Percentiles rank a stretch among this genome's conserved stretches.
phyloP scores from a whole-genome alignment of 2,797 vertebrate species.

The Cercopithecus hamlyni region DNA sequence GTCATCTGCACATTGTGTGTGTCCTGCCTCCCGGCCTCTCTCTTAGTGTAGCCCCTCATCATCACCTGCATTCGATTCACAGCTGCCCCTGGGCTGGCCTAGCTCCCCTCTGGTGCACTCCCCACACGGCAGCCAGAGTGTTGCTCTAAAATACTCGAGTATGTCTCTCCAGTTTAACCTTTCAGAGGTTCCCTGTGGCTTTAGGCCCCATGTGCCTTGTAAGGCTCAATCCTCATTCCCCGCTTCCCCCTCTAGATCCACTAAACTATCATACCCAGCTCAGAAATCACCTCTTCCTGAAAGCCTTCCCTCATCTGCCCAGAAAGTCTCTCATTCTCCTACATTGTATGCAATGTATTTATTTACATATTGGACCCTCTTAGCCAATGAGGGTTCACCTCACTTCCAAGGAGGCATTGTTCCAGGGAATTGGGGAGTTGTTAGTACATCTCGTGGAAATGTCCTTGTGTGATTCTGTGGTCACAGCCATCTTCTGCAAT shows the following conservation, averaged over 20 bases:
- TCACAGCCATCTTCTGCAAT: background rate
- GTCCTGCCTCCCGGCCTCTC: background rate
- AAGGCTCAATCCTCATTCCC: background rate
- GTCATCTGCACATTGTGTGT: fast-evolving
- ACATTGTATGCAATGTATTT: background rate
- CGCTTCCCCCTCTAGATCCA: background rate
- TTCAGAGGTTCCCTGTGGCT: background rate
- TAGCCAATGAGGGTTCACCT: background rate
- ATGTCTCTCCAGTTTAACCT: background rate
- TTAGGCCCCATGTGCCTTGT: background rate
- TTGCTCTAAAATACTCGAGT: background rate
- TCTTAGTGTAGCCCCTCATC: background rate
- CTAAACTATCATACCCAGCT: background rate
- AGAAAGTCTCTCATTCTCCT: background rate
- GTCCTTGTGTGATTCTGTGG: background rate
- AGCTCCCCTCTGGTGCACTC: too few species aligned
- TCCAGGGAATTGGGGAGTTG: background rate
- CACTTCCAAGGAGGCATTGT: background rate
- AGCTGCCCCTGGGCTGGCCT: background rate
- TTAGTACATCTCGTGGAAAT: fast-evolving
- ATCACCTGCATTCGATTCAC: background rate
- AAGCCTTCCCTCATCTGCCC: background rate
- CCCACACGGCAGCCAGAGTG: background rate
- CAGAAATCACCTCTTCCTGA: background rate
- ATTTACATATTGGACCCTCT: background rate